A percentile compares a stretch with the other conserved stretches of the same genome.
Conservation (phyloP, 2,888 invertebrate genomes). For the Lathronympha strigana region DNA sequence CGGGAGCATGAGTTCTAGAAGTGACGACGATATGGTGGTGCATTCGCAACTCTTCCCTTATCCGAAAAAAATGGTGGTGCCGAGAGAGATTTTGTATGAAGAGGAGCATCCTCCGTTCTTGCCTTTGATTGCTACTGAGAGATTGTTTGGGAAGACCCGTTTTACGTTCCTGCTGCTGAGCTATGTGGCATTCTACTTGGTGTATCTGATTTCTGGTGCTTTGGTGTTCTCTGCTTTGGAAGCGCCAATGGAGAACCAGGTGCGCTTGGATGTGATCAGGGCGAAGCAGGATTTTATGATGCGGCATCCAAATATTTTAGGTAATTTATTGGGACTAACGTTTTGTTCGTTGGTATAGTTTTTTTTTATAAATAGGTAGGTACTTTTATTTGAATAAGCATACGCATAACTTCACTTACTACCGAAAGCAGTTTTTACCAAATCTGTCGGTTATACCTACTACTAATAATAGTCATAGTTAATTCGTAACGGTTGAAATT, state of each 20-base stretch:
- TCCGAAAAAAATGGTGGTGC: slow-evolving; percentile 73
- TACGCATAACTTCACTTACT: too few relatives aligned
- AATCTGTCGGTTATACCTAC: too few relatives aligned
- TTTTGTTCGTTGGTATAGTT: too few relatives aligned
- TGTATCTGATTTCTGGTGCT: slow-evolving; percentile 87
- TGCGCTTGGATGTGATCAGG: slow-evolving; percentile 77
- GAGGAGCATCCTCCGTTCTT: slow-evolving; percentile 76
- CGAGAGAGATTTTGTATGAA: slow-evolving; percentile 74
- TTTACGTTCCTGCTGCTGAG: slow-evolving; percentile 80
- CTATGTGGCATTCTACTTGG: slow-evolving; percentile 84
- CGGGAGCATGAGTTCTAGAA: slow-evolving; percentile 74
- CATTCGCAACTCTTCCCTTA: slow-evolving; percentile 76
- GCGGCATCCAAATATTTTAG: slow-evolving; percentile 85
- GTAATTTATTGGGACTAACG: slow-evolving; percentile 67
- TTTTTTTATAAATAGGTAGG: not conserved
- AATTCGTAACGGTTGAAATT: too few relatives aligned
- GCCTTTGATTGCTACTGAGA: slow-evolving; percentile 70
- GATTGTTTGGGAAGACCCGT: slow-evolving; percentile 80
- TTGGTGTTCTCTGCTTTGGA: slow-evolving; percentile 88
- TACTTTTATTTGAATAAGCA: not conserved
- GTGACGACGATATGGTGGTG: slow-evolving; percentile 78
- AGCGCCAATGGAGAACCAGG: slow-evolving; percentile 84
- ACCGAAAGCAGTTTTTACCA: too few relatives aligned
- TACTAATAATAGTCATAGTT: too few relatives aligned
- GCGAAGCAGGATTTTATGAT: slow-evolving; percentile 83